A percentile compares a stretch with the other conserved stretches of the same genome.
Evolutionary conservation across 2,113 vertebrate genomes (phyloP).

Genomic region (Struthio camelus): DNA sequence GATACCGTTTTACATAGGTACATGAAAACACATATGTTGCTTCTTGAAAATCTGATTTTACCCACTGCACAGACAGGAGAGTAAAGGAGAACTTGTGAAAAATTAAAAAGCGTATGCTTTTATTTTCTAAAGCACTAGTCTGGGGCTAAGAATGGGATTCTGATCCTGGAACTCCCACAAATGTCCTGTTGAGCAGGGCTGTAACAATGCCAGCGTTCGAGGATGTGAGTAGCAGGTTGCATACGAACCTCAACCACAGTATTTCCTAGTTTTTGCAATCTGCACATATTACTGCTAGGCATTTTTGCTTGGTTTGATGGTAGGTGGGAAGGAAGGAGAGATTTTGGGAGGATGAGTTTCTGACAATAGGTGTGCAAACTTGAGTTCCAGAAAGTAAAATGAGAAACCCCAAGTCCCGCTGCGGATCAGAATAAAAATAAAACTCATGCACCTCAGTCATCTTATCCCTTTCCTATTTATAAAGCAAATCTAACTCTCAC

Average conservation of each 20-base stretch:
- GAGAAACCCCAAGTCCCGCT: not conserved
- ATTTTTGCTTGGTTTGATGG: not conserved
- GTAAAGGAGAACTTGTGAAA: not conserved
- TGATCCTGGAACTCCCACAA: not conserved
- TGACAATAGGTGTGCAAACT: not conserved
- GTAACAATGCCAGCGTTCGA: not conserved
- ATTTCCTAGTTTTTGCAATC: not conserved
- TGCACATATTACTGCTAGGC: not conserved
- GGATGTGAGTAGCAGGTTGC: not conserved
- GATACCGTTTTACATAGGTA: not conserved
- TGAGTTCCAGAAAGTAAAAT: not conserved
- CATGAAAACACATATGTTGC: not conserved
- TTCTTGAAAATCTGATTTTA: not conserved
- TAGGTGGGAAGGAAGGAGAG: not conserved
- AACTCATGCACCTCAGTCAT: not conserved
- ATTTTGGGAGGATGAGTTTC: not conserved
- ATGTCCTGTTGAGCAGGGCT: not conserved
- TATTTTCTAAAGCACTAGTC: not conserved
- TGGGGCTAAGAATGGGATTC: not conserved
- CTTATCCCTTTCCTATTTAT: not conserved
- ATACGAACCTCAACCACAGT: not conserved
- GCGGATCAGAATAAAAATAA: not conserved
- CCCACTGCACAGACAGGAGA: not conserved
- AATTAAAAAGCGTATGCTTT: not conserved
- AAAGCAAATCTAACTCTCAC: conserved; percentile 25